These are phyloP conservation scores for Sebastiscus tertius DNA, from an alignment of 2,797 vertebrate species.

Conservation along the genomic window DNA sequence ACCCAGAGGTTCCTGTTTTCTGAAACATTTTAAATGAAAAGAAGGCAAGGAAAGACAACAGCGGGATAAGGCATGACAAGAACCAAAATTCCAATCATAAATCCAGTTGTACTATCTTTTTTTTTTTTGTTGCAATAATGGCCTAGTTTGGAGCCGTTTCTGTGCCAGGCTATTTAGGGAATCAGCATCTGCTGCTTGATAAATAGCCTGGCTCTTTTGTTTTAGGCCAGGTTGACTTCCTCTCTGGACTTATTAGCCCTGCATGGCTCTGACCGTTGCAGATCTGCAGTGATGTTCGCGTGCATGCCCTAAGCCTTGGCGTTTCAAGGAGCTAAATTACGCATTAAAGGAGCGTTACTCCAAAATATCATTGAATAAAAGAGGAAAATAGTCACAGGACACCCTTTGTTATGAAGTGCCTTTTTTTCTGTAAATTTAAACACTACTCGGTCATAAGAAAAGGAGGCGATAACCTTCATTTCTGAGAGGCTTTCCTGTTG, in stretches of 20 bases:
- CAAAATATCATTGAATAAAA: not conserved
- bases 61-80: slow-evolving; percentile 33
- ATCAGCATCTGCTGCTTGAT: slow-evolving; percentile 86
- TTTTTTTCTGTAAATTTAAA: slow-evolving; percentile 32
- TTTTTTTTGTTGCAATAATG: slow-evolving; percentile 76
- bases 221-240: slow-evolving; percentile 83
- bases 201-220: slow-evolving; percentile 84
- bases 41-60: slow-evolving; percentile 30
- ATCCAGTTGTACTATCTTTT: slow-evolving; percentile 70
- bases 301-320: slow-evolving; percentile 24
- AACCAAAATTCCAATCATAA: slow-evolving; percentile 65
- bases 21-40: slow-evolving; percentile 28
- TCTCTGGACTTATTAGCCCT: slow-evolving; percentile 72
- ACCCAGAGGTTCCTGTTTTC: slow-evolving; percentile 5
- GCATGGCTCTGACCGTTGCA: slow-evolving; percentile 56
- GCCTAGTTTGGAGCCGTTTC: slow-evolving; percentile 85
- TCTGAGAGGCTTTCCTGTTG: slow-evolving; percentile 65
- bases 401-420: not conserved
- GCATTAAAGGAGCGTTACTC: not conserved
- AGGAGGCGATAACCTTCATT: slow-evolving; percentile 47
- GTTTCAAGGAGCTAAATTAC: not conserved
- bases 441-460: slow-evolving; percentile 24
- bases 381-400: not conserved
- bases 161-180: slow-evolving; percentile 87
- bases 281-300: slow-evolving; percentile 32